Evolutionary conservation across 2,113 vertebrate genomes (phyloP).

Genomic region (Brachirus orientalis): DNA sequence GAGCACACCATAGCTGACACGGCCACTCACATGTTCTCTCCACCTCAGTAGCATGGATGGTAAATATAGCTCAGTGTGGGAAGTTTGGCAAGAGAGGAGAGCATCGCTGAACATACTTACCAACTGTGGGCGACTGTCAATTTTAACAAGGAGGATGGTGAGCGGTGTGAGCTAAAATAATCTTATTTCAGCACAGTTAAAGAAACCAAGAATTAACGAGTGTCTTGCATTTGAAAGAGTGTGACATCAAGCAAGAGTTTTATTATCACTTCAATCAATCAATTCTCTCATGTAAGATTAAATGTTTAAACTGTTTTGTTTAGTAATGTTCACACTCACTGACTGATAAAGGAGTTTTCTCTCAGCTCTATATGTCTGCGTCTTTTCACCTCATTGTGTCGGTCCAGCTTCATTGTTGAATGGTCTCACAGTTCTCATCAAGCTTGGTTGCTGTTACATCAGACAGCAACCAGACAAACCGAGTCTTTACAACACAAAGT

Average conservation of each 20-base stretch:
- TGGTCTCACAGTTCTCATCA: too few species aligned
- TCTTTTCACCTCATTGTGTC: too few species aligned
- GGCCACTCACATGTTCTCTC: constrained; percentile 63
- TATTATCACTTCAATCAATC: neutral
- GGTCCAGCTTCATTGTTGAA: too few species aligned
- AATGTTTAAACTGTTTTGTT: too few species aligned
- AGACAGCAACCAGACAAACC: too few species aligned
- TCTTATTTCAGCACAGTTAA: constrained; percentile 10
- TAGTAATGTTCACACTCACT: too few species aligned
- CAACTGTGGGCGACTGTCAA: constrained; percentile 73
- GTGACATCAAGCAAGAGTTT: neutral
- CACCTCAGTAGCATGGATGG: constrained; percentile 55
- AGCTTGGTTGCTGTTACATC: too few species aligned
- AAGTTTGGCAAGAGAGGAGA: constrained; percentile 72
- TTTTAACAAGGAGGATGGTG: constrained; percentile 54
- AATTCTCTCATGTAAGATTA: neutral
- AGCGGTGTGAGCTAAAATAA: constrained; percentile 14
- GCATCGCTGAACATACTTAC: constrained; percentile 65
- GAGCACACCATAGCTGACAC: constrained; percentile 59
- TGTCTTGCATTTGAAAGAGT: constrained; percentile 1
- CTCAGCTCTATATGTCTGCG: too few species aligned
- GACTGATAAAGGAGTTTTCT: too few species aligned
- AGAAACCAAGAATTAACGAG: constrained; percentile 16
- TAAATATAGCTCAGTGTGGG: constrained; percentile 79
- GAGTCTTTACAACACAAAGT: too few species aligned